phyloP scores from a whole-genome alignment of 1,140 invertebrate species.

The Macrosteles quadrilineatus region DNA sequence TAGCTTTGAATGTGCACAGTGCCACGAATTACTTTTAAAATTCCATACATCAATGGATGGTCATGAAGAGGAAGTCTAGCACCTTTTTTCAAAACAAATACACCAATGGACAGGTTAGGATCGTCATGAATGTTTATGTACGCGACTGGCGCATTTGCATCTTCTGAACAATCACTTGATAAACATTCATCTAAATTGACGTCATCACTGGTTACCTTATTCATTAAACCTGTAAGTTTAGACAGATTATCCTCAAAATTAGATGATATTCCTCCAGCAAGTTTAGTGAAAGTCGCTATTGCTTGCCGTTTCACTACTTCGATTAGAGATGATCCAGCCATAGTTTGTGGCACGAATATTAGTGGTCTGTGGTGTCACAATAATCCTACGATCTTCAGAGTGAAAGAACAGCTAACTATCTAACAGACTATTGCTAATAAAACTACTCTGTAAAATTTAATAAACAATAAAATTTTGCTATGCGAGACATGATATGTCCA shows the following conservation, averaged over 20 bases:
- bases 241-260: constrained; percentile 40
- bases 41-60: constrained; percentile 91
- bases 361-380: no score
- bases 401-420: no score
- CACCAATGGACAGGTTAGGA: constrained; percentile 72
- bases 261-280: constrained; percentile 21
- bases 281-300: constrained; percentile 36
- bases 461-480: no score
- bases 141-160: constrained; percentile 37
- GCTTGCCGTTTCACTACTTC: constrained; percentile 40
- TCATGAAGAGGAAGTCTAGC: constrained; percentile 83
- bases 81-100: constrained; percentile 83
- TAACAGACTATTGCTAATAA: no score
- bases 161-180: not conserved
- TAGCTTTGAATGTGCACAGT: constrained; percentile 67
- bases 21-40: constrained; percentile 81
- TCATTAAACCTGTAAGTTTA: constrained; percentile 32
- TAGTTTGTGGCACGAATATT: no score
- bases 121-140: constrained; percentile 59
- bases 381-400: no score
- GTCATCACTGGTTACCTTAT: constrained; percentile 35
- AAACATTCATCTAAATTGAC: constrained; percentile 35
- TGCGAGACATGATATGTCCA: no score
- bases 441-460: no score
- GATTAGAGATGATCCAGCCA: constrained; percentile 30